Conservation (phyloP, 2,113 vertebrate species). For the Tragelaphus strepsiceros region DNA sequence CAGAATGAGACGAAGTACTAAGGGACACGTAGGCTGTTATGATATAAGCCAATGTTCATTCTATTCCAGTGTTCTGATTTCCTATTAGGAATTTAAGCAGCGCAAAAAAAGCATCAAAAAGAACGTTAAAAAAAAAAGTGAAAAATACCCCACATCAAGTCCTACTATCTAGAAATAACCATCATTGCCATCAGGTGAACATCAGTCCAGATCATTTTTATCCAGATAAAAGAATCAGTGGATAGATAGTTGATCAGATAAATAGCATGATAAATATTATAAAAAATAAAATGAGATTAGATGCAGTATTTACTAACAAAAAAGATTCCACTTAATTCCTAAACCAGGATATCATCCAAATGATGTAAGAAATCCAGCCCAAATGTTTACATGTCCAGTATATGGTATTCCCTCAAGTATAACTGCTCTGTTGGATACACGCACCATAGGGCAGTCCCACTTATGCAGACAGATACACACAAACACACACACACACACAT, state of each 20-base stretch:
- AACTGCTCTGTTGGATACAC: not conserved
- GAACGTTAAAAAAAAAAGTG: not conserved
- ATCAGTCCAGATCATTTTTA: not conserved
- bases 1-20: not conserved
- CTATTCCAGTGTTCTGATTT: not conserved
- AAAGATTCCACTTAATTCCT: not conserved
- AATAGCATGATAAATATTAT: not conserved
- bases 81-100: not conserved
- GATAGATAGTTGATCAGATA: not conserved
- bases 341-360: not conserved
- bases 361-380: not conserved
- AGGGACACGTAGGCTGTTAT: not conserved
- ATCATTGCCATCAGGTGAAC: not conserved
- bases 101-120: not conserved
- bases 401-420: not conserved
- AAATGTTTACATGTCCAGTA: not conserved
- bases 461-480: not conserved
- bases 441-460: accelerated
- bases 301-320: conserved; percentile 3
- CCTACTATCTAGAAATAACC: not conserved
- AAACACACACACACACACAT: not conserved
- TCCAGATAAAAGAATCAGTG: not conserved
- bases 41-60: not conserved
- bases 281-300: not conserved
- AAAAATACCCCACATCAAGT: not conserved